Conservation (phyloP, 64 coral and sea anemone species). For the Stichodactyla helianthus region DNA sequence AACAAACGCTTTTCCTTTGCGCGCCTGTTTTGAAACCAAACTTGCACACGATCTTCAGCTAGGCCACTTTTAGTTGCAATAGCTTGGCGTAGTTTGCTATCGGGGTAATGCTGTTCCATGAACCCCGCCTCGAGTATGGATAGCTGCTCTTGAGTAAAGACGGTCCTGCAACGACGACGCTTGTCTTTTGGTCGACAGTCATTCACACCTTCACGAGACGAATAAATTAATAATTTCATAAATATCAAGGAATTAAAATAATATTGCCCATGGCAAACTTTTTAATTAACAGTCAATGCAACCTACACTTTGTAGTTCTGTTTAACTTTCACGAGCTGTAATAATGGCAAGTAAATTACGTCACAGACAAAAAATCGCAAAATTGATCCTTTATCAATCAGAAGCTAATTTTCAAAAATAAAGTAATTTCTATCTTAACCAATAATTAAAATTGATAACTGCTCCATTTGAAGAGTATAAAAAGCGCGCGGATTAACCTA, state of each 20-base stretch:
- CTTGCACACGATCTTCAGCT: conserved; percentile 78
- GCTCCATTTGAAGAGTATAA: not conserved
- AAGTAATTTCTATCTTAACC: not conserved
- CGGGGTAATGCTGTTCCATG: conserved; percentile 60
- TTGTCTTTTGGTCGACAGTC: conserved; percentile 76
- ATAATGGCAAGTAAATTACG: not conserved
- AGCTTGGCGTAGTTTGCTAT: conserved; percentile 61
- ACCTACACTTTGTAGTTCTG: too few species aligned
- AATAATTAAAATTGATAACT: not conserved
- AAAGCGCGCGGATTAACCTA: not conserved
- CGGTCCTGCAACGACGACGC: conserved; percentile 74
- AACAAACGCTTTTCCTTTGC: conserved; percentile 80
- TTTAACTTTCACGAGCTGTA: not conserved
- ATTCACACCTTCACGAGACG: not conserved
- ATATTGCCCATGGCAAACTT: too few species aligned
- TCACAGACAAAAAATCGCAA: not conserved
- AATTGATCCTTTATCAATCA: not conserved
- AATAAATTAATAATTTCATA: not conserved
- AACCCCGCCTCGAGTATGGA: conserved; percentile 68
- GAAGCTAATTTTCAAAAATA: conserved; percentile 7
- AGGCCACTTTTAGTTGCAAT: conserved; percentile 70
- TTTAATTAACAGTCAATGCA: too few species aligned
- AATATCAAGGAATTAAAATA: too few species aligned
- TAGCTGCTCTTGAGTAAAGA: conserved; percentile 75
- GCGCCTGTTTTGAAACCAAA: conserved; percentile 93